Evolutionary conservation across 1,140 invertebrate genomes (phyloP).

Genomic region (Drosophila albomicans): DNA sequence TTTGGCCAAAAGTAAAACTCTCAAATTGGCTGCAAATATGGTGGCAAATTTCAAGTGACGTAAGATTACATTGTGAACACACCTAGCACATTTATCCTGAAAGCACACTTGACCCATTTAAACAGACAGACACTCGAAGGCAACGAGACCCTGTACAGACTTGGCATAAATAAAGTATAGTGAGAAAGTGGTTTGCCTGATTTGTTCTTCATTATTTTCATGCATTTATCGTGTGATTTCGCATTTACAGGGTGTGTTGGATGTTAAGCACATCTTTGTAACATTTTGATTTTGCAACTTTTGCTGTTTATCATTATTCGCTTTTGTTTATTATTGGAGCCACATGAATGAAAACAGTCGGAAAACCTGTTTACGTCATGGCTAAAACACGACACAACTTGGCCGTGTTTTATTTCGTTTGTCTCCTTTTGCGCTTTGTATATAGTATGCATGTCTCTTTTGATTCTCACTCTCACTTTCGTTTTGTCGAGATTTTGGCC

Average conservation of each 20-base stretch:
- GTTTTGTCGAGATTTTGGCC: conserved; percentile 37
- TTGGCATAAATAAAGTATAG: background rate
- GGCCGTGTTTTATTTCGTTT: conserved; percentile 50
- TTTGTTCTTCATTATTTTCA: background rate
- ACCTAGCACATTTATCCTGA: conserved; percentile 75
- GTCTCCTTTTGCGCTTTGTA: background rate
- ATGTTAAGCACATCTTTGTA: background rate
- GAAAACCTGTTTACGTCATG: conserved; percentile 76
- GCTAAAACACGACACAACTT: conserved; percentile 60
- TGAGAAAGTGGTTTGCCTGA: background rate
- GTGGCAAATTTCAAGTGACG: conserved; percentile 42
- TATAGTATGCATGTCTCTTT: conserved; percentile 5
- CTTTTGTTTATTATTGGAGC: conserved; percentile 66
- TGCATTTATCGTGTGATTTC: background rate
- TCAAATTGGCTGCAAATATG: conserved; percentile 43
- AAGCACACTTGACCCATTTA: conserved; percentile 74
- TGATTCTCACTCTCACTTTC: conserved; percentile 69
- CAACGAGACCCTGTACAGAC: conserved; percentile 8
- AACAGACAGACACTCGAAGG: conserved; percentile 20
- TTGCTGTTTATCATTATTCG: conserved; percentile 75
- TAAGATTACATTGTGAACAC: conserved; percentile 65
- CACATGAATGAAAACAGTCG: conserved; percentile 61
- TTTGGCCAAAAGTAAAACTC: conserved; percentile 26
- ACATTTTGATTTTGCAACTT: conserved; percentile 20
- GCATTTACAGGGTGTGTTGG: conserved; percentile 16